A percentile compares a stretch with the other conserved stretches of the same genome.
Conservation (phyloP, 2,113 vertebrate species). For the Reinhardtius hippoglossoides region DNA sequence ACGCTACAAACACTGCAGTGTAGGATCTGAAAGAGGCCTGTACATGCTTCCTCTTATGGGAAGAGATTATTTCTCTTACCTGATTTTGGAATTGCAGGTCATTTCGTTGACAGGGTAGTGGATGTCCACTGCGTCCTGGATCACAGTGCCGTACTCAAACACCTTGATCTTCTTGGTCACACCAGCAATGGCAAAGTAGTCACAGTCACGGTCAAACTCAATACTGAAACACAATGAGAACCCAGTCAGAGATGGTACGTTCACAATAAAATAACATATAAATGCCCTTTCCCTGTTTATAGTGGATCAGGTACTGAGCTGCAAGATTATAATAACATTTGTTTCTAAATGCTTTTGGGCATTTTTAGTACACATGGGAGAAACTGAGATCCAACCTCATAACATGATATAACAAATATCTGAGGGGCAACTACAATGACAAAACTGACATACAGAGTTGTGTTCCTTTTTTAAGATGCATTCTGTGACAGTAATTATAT, state of each 20-base stretch:
- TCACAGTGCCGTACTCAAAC: constrained; percentile 98
- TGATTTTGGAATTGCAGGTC: constrained; percentile 99
- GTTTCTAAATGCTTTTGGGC: too few species aligned
- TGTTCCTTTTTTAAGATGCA: too few species aligned
- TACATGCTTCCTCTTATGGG: neutral
- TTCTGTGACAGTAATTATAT: too few species aligned
- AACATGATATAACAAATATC: too few species aligned
- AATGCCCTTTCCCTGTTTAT: too few species aligned
- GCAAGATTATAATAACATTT: too few species aligned
- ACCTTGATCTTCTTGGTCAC: constrained; percentile 99
- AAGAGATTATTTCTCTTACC: constrained; percentile 74
- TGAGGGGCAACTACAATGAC: too few species aligned
- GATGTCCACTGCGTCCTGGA: constrained; percentile 99
- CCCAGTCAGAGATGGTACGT: fast-evolving
- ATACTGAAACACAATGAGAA: constrained; percentile 84
- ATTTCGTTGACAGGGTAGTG: constrained; percentile 99
- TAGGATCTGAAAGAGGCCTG: neutral
- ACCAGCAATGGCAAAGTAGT: constrained; percentile 98
- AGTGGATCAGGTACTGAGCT: neutral
- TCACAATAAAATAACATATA: neutral
- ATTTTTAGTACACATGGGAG: neutral
- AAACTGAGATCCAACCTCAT: neutral
- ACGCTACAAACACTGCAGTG: neutral
- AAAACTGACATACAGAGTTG: too few species aligned
- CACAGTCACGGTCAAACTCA: constrained; percentile 99